A percentile compares a stretch with the other conserved stretches of the same genome.
Evolutionary conservation across 2,888 invertebrate species (phyloP).

Genomic region (Papilio gigon): DNA sequence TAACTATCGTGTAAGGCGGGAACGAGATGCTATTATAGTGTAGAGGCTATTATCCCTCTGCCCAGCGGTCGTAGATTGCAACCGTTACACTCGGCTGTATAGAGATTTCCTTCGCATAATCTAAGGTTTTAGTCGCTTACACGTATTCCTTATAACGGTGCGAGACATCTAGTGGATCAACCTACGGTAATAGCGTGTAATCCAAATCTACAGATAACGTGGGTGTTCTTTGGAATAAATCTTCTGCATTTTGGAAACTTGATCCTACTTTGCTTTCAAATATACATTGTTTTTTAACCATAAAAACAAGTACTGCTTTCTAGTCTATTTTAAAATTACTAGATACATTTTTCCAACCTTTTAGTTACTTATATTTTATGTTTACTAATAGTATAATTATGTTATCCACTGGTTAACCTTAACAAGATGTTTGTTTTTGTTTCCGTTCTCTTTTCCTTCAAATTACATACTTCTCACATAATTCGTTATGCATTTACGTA

Average conservation of each 20-base stretch:
- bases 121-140: slow-evolving; percentile 18
- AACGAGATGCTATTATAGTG: slow-evolving; percentile 36
- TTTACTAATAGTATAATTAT: not conserved
- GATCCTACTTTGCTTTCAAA: not conserved
- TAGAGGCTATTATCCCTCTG: slow-evolving; percentile 40
- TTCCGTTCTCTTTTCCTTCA: not conserved
- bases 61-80: slow-evolving; percentile 24
- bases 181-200: not conserved
- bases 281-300: too few relatives aligned
- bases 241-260: not conserved
- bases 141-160: not conserved
- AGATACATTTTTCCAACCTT: too few relatives aligned
- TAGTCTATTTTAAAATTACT: too few relatives aligned
- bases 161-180: not conserved
- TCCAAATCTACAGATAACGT: not conserved
- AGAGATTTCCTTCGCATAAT: slow-evolving; percentile 20
- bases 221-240: not conserved
- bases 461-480: not conserved
- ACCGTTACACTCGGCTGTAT: slow-evolving; percentile 19
- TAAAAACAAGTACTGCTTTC: too few relatives aligned
- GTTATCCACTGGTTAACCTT: not conserved
- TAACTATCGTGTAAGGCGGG: slow-evolving; percentile 26
- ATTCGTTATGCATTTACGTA: not conserved
- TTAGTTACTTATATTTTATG: not conserved
- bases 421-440: not conserved